These are phyloP conservation scores for Scartelaos histophorus DNA, from an alignment of 2,113 vertebrate species.

Conservation along the genomic window DNA sequence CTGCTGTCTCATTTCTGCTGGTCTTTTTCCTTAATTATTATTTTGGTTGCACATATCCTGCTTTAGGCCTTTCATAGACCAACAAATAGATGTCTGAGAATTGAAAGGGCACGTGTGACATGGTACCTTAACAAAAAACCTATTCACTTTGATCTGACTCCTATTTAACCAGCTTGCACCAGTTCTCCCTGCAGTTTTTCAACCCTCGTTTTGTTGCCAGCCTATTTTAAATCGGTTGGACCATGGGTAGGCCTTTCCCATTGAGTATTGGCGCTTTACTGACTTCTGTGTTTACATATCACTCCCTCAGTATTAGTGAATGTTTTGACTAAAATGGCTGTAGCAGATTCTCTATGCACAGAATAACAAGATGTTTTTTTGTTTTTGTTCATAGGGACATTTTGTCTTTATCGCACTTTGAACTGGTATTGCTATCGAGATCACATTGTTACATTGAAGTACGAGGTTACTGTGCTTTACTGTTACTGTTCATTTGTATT, in stretches of 20 bases:
- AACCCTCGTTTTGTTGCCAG: neutral
- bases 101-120: no score
- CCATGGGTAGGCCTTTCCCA: constrained; percentile 16
- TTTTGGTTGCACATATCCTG: constrained; percentile 21
- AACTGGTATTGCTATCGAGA: constrained; percentile 28
- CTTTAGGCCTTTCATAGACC: neutral
- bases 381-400: constrained; percentile 13
- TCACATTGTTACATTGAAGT: constrained; percentile 16
- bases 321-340: constrained; percentile 22
- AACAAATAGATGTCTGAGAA: neutral
- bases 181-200: no score
- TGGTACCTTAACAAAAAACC: no score
- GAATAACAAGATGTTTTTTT: constrained; percentile 28
- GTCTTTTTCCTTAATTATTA: constrained; percentile 2
- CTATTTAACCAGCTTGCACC: no score
- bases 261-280: constrained; percentile 48
- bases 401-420: constrained; percentile 51
- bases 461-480: constrained; percentile 41
- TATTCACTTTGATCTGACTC: no score
- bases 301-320: constrained; percentile 42
- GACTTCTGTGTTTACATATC: constrained; percentile 43
- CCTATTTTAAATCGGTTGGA: neutral
- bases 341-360: constrained; percentile 41
- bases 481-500: constrained; percentile 40
- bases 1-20: constrained; percentile 45